These are phyloP conservation scores for Pristionchus exspectatus DNA, from an alignment of 2,888 invertebrate genomes.

Conservation along the genomic window DNA sequence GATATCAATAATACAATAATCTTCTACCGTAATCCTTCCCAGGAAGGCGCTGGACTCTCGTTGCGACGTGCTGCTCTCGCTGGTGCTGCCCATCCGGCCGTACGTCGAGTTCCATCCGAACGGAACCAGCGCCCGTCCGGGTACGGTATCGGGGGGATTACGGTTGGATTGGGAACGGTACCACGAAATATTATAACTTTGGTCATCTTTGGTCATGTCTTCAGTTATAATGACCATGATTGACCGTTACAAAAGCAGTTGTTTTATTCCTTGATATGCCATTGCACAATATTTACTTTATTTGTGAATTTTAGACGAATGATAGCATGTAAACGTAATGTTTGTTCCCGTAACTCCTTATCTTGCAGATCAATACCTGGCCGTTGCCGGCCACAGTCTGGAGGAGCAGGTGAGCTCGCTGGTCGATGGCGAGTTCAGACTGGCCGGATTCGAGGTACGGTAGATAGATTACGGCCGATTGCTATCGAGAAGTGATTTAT, in stretches of 20 bases:
- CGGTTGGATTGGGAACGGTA: background rate
- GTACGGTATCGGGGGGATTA: background rate
- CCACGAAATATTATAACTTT: too few species aligned
- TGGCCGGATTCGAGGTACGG: conserved; percentile 84
- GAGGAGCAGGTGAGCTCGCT: conserved; percentile 88
- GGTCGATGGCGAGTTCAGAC: conserved; percentile 83
- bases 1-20: too few species aligned
- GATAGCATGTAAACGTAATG: too few species aligned
- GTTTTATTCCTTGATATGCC: too few species aligned
- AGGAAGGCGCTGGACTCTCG: conserved; percentile 76
- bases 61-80: conserved; percentile 84
- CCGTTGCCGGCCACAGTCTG: conserved; percentile 79
- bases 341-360: too few species aligned
- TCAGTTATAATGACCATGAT: background rate
- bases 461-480: background rate
- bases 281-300: too few species aligned
- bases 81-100: conserved; percentile 94
- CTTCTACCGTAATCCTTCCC: background rate
- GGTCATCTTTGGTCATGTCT: too few species aligned
- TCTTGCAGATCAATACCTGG: conserved; percentile 77
- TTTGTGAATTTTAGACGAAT: too few species aligned
- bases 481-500: background rate
- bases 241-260: too few species aligned
- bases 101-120: conserved; percentile 87
- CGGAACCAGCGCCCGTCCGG: conserved; percentile 61